Evolutionary conservation across 2,113 vertebrate genomes (phyloP).

Genomic region (Anarhynchus alexandrinus): DNA sequence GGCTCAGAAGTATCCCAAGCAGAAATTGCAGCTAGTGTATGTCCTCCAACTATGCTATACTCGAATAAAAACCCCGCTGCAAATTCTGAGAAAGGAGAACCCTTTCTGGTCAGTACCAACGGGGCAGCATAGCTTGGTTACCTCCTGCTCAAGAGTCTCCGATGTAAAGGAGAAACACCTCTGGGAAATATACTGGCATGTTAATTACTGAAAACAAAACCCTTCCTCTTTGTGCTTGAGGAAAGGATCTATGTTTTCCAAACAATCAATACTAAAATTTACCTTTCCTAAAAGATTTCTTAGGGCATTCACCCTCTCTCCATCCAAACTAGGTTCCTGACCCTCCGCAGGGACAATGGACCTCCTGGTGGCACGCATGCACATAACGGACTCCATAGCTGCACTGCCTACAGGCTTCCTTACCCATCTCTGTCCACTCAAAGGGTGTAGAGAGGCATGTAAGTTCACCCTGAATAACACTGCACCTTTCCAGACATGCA

Average conservation of each 20-base stretch:
- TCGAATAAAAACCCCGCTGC: neutral
- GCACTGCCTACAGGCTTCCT: neutral
- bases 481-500: neutral
- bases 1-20: neutral
- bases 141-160: neutral
- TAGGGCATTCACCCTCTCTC: neutral
- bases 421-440: neutral
- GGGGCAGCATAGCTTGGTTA: fast-evolving
- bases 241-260: neutral
- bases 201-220: neutral
- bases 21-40: neutral
- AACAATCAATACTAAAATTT: neutral
- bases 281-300: neutral
- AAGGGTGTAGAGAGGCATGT: neutral
- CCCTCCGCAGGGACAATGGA: neutral
- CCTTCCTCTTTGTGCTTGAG: neutral
- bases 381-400: neutral
- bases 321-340: fast-evolving
- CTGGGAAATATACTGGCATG: neutral
- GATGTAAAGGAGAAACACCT: neutral
- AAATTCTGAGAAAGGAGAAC: neutral
- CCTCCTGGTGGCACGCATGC: fast-evolving
- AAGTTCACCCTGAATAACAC: neutral
- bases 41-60: neutral
- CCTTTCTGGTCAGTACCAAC: neutral